Base-by-base conservation (phyloP, 2,113 vertebrate species). In the Falco punctatus region DNA sequence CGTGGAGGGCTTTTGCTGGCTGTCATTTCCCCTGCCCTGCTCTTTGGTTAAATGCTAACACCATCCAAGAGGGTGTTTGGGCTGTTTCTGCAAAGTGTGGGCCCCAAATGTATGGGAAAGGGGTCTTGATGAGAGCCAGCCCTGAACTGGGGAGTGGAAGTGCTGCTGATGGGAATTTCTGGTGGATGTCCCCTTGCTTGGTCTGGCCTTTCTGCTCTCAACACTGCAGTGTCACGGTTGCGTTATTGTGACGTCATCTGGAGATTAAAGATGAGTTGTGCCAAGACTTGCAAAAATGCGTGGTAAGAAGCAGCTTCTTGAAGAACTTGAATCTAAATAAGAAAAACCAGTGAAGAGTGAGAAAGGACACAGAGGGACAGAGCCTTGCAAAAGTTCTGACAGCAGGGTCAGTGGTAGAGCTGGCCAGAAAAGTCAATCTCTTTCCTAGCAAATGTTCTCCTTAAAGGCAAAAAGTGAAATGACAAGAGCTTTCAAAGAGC, bases 141-240 rank as follows among this genome's bases (percentile, higher is more conserved):
- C 55, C 28, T 1, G 13, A 40, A 28, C 22, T 0, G 0, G 42
- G 52, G 19, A 18, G 8, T 13, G 24, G 13, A 44, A 61, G 16
- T 26, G 62, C 19, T 83, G 44, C 22, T 49, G 61, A 14, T 27
- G 35, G 24, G 66, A 54, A 30, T 3, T 92, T 40, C 51, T 86
- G 23, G 40, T 0, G 0, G n/a, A 35, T 52, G 6, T 16, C 18
- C 1, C 17, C 33, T 40, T 58, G 70, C 11, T 13, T 21, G 54
- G 5, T 59, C 30, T 40, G 57, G 11, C 75, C 70, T 67, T 85
- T 81, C 28, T 69, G 59, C 24, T 80, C 27, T 66, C 4, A 4
- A 6, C 10, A 0, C 32, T 46, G 35, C 9, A 33, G 59, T 46
- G 51, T 77, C 75, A 17, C 1, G 1, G 15, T 42, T 58, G 58